These are phyloP conservation scores for Phaedon cochleariae DNA, from an alignment of 2,888 invertebrate genomes.

Conservation along the genomic window DNA sequence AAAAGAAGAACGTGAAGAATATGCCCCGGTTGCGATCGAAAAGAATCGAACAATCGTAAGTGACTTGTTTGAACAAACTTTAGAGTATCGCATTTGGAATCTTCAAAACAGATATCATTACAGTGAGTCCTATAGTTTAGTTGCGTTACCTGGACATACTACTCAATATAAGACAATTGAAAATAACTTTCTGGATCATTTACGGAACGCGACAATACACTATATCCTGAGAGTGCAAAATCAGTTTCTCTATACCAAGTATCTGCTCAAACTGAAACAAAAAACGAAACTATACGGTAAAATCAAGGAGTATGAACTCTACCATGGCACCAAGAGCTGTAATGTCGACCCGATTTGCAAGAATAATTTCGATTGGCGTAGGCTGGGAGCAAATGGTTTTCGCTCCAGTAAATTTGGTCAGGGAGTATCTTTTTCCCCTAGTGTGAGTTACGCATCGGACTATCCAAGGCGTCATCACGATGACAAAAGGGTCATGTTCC, in stretches of 20 bases:
- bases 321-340: not conserved
- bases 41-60: not conserved
- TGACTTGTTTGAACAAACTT: not conserved
- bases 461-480: not conserved
- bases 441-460: not conserved
- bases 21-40: not conserved
- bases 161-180: not conserved
- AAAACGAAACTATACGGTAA: not conserved
- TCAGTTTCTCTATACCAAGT: not conserved
- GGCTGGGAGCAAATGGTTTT: constrained; percentile 9
- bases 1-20: not conserved
- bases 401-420: constrained; percentile 5
- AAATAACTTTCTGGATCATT: not conserved
- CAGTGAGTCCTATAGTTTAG: not conserved
- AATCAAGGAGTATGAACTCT: not conserved
- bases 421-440: not conserved
- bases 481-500: constrained; percentile 1
- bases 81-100: not conserved
- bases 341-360: constrained; percentile 10
- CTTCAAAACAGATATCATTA: not conserved
- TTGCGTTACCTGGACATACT: not conserved
- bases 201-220: not conserved
- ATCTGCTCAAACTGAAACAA: not conserved
- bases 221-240: constrained; percentile 2
- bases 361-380: constrained; percentile 5